Evolutionary conservation across 1,140 invertebrate species (phyloP), one percentile per base, ranked within the genome.

Genomic region (Bombus sibiricus): DNA sequence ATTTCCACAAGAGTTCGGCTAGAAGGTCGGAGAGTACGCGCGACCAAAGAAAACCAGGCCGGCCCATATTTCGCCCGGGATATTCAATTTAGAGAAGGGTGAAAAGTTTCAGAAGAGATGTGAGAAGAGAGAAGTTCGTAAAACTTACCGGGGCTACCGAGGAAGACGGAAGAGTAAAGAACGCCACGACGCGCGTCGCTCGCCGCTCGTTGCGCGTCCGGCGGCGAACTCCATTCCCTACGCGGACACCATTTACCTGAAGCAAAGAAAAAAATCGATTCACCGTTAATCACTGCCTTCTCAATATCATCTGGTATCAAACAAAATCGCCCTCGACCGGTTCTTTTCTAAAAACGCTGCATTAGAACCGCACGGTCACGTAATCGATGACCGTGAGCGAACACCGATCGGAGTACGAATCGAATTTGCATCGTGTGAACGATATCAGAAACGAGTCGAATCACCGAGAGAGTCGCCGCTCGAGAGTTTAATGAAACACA

Each of bases 161-260:
- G 97, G 96, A 98, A 98, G 95, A 98, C 97, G 94, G 97, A 98
- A 94, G 97, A 98, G 95, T 98, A 98, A 88, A 98, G 95, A 88
- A 97, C 96, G 85, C 96, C 97, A 94, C 98, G 96, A 95, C 97
- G 96, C 93, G 97, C 97, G 93, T 97, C 97, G 90, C 94, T 96
- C 73, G 97, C 96, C 93, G 96, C 96, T 95, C 97, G 95, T 88
- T 96, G 95, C 92, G 97, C 96, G 93, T 98, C 98, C 87, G 97
- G 97, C 92, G 97, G 97, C 91, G 97, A 97, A 90, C 97, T 98
- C 97, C 98, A 98, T 95, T 98, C 98, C 95, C 97, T 97, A 95
- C 97, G 96, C 92, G 96, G 97, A 96, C 98, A 98, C 98, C 98
- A 98, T 97, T 98, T 98, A 92, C 97, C 97, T 98, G 96, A 18